These are phyloP conservation scores for Aleiodes leptofemur DNA, from an alignment of 2,888 invertebrate genomes.

Conservation along the genomic window DNA sequence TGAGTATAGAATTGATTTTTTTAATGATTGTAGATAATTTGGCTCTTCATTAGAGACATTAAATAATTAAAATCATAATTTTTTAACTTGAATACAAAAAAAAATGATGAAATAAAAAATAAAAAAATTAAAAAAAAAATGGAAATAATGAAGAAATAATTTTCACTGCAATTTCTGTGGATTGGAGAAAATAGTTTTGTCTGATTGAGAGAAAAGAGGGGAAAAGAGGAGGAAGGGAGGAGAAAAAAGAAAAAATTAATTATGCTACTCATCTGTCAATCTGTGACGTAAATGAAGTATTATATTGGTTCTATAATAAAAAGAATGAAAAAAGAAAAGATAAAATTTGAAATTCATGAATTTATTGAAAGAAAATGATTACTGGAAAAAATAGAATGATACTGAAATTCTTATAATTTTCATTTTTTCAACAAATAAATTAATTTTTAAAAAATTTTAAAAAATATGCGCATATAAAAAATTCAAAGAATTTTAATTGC, in stretches of 20 bases:
- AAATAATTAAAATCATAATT: neutral
- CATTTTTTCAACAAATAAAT: too few relatives aligned
- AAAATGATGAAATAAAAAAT: neutral
- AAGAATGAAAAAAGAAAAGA: conserved; percentile 55
- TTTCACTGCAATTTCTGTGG: conserved; percentile 65
- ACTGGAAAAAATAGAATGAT: too few relatives aligned
- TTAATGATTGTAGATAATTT: too few relatives aligned
- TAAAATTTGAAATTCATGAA: too few relatives aligned
- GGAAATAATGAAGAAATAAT: conserved; percentile 7
- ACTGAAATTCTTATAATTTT: too few relatives aligned
- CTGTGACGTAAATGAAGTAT: conserved; percentile 68
- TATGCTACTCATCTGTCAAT: conserved; percentile 63
- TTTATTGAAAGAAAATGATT: too few relatives aligned
- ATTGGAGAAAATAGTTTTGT: conserved; percentile 44
- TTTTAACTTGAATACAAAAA: conserved; percentile 21
- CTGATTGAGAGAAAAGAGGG: conserved; percentile 35
- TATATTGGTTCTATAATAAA: conserved; percentile 73
- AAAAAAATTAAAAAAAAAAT: conserved; percentile 10
- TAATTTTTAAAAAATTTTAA: too few relatives aligned
- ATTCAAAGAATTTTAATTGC: too few relatives aligned
- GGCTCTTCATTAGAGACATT: too few relatives aligned
- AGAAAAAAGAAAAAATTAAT: too few relatives aligned
- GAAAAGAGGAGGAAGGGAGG: conserved; percentile 63
- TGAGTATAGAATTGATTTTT: too few relatives aligned
- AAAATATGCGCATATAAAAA: too few relatives aligned